phyloP scores from a whole-genome alignment of 2,797 vertebrate genomes.

The Fringilla coelebs region DNA sequence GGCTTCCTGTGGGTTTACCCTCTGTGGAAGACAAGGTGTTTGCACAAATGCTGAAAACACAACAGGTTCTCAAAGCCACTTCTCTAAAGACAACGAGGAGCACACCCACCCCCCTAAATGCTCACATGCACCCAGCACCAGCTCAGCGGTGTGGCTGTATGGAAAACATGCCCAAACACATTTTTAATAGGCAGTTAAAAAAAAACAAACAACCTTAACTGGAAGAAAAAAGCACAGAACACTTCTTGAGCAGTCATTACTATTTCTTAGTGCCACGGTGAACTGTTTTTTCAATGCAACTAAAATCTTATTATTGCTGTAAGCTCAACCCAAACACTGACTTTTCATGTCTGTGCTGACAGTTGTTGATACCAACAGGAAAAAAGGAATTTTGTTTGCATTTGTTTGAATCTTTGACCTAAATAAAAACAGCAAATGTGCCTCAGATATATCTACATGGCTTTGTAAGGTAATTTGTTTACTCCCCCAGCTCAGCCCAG shows the following conservation, averaged over 20 bases:
- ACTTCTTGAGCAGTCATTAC: background rate
- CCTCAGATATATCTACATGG: background rate
- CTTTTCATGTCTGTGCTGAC: background rate
- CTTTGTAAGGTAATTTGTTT: background rate
- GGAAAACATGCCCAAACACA: background rate
- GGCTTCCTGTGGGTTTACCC: conserved; percentile 19
- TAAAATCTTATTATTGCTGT: background rate
- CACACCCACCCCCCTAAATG: background rate
- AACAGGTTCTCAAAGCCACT: background rate
- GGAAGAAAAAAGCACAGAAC: background rate
- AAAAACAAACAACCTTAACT: background rate
- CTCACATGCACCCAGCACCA: background rate
- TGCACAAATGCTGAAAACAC: conserved; percentile 50
- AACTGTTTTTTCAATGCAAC: background rate
- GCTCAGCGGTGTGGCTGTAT: conserved; percentile 7
- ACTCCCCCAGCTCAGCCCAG: background rate
- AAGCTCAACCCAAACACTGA: background rate
- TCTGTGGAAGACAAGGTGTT: background rate
- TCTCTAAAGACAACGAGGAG: conserved; percentile 9
- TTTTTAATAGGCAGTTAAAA: background rate
- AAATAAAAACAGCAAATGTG: background rate
- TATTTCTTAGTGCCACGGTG: background rate
- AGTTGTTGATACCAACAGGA: background rate
- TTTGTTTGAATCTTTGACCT: background rate
- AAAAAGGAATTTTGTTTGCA: background rate